A percentile compares a stretch with the other conserved stretches of the same genome.
phyloP scores from a whole-genome alignment of 2,113 vertebrate genomes.

The Tricholaema leucomelas region DNA sequence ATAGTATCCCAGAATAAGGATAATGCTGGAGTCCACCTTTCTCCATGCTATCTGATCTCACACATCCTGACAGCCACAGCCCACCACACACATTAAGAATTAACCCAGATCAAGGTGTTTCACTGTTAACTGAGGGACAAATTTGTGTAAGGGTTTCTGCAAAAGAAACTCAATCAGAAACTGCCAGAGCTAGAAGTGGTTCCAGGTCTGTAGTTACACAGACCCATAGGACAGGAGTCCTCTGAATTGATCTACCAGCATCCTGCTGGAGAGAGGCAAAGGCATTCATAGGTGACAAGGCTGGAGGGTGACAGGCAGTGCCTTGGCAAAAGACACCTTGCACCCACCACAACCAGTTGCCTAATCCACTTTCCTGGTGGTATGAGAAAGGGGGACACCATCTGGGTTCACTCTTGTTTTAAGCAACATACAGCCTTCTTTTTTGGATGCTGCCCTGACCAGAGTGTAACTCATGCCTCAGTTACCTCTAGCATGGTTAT shows the following conservation, averaged over 20 bases:
- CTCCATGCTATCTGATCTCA: background rate
- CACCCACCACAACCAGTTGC: background rate
- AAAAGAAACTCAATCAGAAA: too few species aligned
- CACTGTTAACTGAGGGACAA: background rate
- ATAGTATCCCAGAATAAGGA: background rate
- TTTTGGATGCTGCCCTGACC: background rate
- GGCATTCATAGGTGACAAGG: background rate
- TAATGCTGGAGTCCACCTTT: background rate
- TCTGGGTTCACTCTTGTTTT: background rate
- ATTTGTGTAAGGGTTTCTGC: background rate
- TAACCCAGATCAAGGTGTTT: background rate
- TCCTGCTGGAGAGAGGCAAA: background rate
- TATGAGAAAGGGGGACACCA: background rate
- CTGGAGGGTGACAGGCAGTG: accelerated
- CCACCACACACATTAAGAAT: background rate
- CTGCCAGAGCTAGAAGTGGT: background rate
- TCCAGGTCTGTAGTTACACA: background rate
- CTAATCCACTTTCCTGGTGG: background rate
- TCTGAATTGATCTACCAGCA: background rate
- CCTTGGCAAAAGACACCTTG: background rate
- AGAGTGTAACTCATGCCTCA: background rate
- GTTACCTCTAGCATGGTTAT: background rate
- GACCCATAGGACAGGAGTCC: background rate
- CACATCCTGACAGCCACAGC: background rate
- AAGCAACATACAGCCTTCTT: background rate